Conservation (phyloP, 2,888 invertebrate species). For the Loripinus fragilis region DNA sequence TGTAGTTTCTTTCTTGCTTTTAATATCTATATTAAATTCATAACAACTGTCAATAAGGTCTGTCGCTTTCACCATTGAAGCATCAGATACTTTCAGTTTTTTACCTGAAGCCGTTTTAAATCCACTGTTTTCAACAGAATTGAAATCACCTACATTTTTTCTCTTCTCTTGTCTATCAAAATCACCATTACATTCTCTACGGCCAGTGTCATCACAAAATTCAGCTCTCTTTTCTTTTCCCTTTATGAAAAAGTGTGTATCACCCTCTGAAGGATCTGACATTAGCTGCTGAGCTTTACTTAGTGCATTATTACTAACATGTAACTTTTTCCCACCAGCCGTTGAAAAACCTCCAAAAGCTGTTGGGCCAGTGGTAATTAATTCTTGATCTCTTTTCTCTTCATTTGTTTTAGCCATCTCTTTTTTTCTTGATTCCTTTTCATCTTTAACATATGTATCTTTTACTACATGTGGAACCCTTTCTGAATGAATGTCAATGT, state of each 20-base stretch:
- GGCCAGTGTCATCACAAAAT: neutral
- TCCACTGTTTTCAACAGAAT: neutral
- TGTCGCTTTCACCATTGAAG: constrained; percentile 36
- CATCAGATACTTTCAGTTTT: constrained; percentile 11
- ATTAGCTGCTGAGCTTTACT: neutral
- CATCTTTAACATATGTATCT: too few relatives aligned
- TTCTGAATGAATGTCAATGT: too few relatives aligned
- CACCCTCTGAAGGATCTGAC: neutral
- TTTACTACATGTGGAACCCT: too few relatives aligned
- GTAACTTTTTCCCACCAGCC: neutral
- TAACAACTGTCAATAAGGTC: constrained; percentile 23
- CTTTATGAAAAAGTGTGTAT: neutral
- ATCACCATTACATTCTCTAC: neutral
- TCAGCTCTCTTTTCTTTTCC: neutral
- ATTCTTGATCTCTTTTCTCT: neutral
- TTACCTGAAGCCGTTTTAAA: constrained; percentile 44
- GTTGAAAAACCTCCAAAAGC: constrained; percentile 16
- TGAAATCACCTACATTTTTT: neutral
- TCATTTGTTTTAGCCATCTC: too few relatives aligned
- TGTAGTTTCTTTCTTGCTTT: neutral
- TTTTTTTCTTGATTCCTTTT: too few relatives aligned
- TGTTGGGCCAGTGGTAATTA: neutral
- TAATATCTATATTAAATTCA: neutral
- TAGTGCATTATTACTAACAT: neutral
- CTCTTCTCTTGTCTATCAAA: neutral